These are phyloP conservation scores for Paradoxurus hermaphroditus DNA, from an alignment of 2,113 vertebrate genomes.

Conservation along the genomic window DNA sequence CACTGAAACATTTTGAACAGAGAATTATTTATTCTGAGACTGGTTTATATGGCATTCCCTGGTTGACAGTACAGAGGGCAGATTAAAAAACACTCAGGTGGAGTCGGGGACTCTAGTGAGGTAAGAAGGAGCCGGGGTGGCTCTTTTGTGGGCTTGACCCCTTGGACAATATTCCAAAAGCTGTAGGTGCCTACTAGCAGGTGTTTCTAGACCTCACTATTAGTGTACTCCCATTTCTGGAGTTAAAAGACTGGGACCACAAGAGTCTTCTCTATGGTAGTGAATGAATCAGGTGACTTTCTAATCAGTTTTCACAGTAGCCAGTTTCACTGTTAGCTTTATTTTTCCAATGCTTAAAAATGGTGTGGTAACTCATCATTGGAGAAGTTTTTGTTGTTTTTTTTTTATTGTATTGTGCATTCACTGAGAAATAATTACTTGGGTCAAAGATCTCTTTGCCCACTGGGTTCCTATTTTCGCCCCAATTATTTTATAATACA, in stretches of 20 bases:
- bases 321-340: not conserved
- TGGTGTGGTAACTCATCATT: not conserved
- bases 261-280: not conserved
- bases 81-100: not conserved
- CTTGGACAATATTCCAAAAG: not conserved
- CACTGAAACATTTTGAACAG: not conserved
- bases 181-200: not conserved
- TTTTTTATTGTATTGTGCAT: not conserved
- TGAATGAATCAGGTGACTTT: not conserved
- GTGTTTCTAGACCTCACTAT: not conserved
- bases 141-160: not conserved
- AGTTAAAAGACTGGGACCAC: not conserved
- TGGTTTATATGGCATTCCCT: not conserved
- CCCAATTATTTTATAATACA: not conserved
- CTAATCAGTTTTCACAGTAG: not conserved
- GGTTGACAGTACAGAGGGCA: not conserved
- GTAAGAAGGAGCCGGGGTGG: not conserved
- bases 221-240: not conserved
- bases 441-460: not conserved
- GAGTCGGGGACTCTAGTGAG: not conserved
- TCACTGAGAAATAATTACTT: constrained; percentile 15
- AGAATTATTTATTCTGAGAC: not conserved
- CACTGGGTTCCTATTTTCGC: not conserved
- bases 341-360: not conserved
- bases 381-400: not conserved